phyloP scores from a whole-genome alignment of 1,140 invertebrate species.

The Pristionchus pacificus region DNA sequence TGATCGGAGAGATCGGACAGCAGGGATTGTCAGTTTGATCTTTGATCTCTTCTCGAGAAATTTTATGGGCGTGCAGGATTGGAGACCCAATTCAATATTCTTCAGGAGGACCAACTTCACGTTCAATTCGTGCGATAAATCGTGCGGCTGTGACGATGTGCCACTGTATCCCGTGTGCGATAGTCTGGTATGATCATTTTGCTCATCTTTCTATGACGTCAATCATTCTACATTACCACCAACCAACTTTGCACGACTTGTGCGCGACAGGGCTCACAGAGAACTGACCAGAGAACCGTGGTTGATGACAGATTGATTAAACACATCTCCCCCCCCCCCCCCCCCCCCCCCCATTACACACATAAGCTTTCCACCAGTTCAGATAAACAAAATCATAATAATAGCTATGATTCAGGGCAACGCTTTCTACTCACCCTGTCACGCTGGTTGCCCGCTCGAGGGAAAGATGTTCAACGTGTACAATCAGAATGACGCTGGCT shows the following conservation, averaged over 20 bases:
- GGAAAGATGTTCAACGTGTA: slow-evolving; percentile 12
- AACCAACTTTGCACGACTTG: too few species aligned
- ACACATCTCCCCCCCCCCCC: too few species aligned
- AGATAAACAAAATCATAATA: not conserved
- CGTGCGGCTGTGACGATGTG: slow-evolving; percentile 31
- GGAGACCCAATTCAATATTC: not conserved
- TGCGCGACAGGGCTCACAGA: too few species aligned
- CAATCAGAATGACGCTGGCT: not conserved
- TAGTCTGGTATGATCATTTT: not conserved
- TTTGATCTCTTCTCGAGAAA: too few species aligned
- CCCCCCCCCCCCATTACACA: too few species aligned
- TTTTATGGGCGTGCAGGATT: too few species aligned
- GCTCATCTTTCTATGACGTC: too few species aligned
- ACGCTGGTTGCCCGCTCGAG: slow-evolving; percentile 33
- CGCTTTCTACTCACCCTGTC: slow-evolving; percentile 41
- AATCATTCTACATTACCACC: too few species aligned
- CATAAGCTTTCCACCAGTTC: too few species aligned
- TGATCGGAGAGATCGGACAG: slow-evolving; percentile 30
- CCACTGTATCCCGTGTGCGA: slow-evolving; percentile 39
- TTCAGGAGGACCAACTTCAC: slow-evolving; percentile 35
- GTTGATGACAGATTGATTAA: too few species aligned
- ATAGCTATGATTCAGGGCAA: slow-evolving; percentile 15
- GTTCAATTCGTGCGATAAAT: slow-evolving; percentile 26
- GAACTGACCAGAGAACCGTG: too few species aligned
- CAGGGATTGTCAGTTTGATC: slow-evolving; percentile 32